These are phyloP conservation scores for Calonectris borealis DNA, from an alignment of 2,113 vertebrate genomes.

Conservation along the genomic window DNA sequence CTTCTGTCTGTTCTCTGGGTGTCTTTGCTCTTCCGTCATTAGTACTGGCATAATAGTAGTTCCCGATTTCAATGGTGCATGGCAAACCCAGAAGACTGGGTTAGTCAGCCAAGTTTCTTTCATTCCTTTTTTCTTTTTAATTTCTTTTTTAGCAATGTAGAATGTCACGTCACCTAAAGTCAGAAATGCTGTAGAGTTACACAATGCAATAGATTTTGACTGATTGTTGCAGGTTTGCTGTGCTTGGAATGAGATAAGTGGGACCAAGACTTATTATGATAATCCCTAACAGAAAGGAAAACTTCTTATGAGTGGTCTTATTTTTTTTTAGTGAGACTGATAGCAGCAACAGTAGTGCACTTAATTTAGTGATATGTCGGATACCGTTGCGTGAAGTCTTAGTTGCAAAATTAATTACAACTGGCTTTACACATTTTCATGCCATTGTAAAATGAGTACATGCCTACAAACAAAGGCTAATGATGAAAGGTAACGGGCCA, in stretches of 20 bases:
- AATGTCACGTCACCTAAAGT: neutral
- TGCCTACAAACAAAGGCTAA: neutral
- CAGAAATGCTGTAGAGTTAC: neutral
- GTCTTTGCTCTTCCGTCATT: neutral
- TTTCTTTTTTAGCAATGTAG: neutral
- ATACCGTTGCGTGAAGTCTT: neutral
- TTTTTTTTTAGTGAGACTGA: neutral
- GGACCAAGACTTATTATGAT: neutral
- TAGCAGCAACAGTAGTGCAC: neutral
- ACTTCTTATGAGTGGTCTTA: neutral
- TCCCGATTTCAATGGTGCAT: neutral
- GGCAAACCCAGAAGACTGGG: neutral
- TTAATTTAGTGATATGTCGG: neutral
- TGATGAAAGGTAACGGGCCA: neutral
- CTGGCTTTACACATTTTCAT: neutral
- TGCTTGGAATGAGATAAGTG: neutral
- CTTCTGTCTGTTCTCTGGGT: neutral
- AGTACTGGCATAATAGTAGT: neutral
- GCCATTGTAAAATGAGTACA: neutral
- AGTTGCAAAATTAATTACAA: conserved; percentile 12
- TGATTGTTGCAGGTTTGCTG: neutral
- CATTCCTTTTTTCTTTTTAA: too few species aligned
- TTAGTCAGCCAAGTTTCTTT: neutral
- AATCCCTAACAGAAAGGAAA: neutral
- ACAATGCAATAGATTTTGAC: neutral